phyloP scores from a whole-genome alignment of 2,888 invertebrate genomes.

The Gymnosoma rotundatum region DNA sequence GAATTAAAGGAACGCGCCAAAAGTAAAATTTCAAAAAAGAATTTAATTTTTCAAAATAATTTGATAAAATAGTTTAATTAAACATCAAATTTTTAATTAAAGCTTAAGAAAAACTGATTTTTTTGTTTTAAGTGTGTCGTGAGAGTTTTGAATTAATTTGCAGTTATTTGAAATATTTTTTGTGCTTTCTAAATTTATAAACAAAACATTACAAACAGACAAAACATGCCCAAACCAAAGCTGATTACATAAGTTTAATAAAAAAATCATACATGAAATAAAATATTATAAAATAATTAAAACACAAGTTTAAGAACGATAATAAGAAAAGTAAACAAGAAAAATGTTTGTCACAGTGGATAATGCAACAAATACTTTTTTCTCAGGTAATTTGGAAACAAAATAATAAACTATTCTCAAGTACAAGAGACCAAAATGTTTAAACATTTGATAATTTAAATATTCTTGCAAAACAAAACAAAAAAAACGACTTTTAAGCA shows the following conservation, averaged over 20 bases:
- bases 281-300: no score
- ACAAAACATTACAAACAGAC: not conserved
- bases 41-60: not conserved
- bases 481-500: no score
- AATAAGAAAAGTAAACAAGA: slow-evolving; percentile 18
- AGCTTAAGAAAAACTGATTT: not conserved
- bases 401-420: no score
- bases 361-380: slow-evolving; percentile 79
- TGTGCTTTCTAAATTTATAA: slow-evolving; percentile 8
- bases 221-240: slow-evolving; percentile 36
- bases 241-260: not conserved
- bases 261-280: not conserved
- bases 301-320: not conserved
- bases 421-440: no score
- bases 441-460: no score
- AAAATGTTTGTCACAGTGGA: slow-evolving; percentile 81
- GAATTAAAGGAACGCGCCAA: slow-evolving; percentile 48
- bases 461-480: no score
- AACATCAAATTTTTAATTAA: not conserved
- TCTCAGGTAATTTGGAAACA: slow-evolving; percentile 78
- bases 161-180: not conserved
- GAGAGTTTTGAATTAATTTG: slow-evolving; percentile 21
- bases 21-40: not conserved
- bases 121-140: not conserved
- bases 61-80: not conserved